These are phyloP conservation scores for Sebastes hubbsi DNA, from an alignment of 2,797 vertebrate species.

Conservation along the genomic window DNA sequence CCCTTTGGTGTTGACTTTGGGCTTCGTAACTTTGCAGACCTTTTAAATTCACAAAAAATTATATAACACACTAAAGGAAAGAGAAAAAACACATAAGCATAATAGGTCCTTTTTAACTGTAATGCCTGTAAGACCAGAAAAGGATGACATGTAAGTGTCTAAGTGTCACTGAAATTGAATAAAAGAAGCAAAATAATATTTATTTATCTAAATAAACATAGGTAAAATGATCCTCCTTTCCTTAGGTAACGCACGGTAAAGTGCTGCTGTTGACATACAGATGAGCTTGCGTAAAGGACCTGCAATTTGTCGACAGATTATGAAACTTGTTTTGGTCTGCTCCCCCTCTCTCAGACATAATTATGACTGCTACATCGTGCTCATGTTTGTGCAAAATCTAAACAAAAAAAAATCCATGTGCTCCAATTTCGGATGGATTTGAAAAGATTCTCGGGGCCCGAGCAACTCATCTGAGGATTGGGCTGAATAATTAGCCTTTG, in stretches of 20 bases:
- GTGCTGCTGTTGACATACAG: background rate
- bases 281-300: background rate
- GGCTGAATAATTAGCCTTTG: slow-evolving; percentile 18
- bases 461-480: slow-evolving; percentile 48
- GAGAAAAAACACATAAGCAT: too few relatives aligned
- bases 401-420: slow-evolving; percentile 22
- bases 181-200: background rate
- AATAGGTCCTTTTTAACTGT: too few relatives aligned
- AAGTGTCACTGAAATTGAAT: background rate
- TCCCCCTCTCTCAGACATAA: slow-evolving; percentile 37
- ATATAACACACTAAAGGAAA: too few relatives aligned
- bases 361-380: slow-evolving; percentile 1
- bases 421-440: slow-evolving; percentile 3
- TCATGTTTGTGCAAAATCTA: slow-evolving; percentile 20
- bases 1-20: too few relatives aligned
- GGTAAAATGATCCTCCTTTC: background rate
- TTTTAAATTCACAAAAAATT: fast-evolving
- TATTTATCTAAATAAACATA: background rate
- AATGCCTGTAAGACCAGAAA: background rate
- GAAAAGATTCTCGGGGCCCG: background rate
- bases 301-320: slow-evolving; percentile 14
- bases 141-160: too few relatives aligned
- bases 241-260: background rate
- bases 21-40: too few relatives aligned
- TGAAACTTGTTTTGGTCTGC: slow-evolving; percentile 26